Evolutionary conservation across 1,140 invertebrate species (phyloP).

Genomic region (Pseudomyrmex dendroicus): DNA sequence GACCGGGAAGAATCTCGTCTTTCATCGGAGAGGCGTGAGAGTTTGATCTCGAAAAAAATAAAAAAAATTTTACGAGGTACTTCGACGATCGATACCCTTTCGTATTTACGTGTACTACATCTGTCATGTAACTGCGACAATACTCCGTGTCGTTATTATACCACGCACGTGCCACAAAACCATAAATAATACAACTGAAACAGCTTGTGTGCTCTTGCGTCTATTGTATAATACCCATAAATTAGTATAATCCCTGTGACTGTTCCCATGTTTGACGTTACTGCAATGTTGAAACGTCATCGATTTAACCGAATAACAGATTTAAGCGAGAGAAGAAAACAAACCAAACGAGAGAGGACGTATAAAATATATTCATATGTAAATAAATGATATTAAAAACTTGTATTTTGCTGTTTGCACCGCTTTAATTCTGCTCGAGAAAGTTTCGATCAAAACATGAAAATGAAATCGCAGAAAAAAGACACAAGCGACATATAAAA

Average conservation of each 20-base stretch:
- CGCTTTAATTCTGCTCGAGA: not conserved
- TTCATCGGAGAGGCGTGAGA: slow-evolving; percentile 65
- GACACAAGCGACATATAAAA: not conserved
- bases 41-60: slow-evolving; percentile 36
- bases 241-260: slow-evolving; percentile 24
- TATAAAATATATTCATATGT: not conserved
- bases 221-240: slow-evolving; percentile 13
- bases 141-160: slow-evolving; percentile 10
- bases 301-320: not conserved
- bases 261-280: not conserved
- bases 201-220: slow-evolving; percentile 9
- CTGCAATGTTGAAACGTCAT: not conserved
- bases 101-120: not conserved
- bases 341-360: too few species aligned
- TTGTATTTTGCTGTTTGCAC: not conserved
- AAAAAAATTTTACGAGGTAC: slow-evolving; percentile 35
- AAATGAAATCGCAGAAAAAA: slow-evolving; percentile 12
- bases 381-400: not conserved
- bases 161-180: slow-evolving; percentile 5
- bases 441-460: not conserved
- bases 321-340: not conserved
- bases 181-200: slow-evolving; percentile 35
- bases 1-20: slow-evolving; percentile 68
- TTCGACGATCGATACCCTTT: slow-evolving; percentile 42
- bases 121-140: not conserved